Base-by-base conservation (phyloP, 37 sponge, comb jelly and placozoan genomes). In the Eunapius fragilis region DNA sequence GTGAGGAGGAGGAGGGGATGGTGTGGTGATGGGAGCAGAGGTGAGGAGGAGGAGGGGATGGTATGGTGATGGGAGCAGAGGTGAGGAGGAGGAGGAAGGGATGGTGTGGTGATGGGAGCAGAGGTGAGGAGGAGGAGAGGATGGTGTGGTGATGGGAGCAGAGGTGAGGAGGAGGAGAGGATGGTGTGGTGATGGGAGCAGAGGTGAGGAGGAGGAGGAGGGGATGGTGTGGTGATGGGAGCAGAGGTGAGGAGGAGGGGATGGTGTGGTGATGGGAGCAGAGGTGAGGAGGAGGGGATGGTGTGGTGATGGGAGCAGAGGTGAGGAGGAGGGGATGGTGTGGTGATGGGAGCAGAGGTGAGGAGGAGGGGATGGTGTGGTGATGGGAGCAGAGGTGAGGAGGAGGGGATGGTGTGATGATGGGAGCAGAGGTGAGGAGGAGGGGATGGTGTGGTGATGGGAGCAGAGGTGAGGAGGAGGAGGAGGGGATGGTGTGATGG, bases 311-410 rank as follows among this genome's bases (percentile, higher is more conserved):
- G 12, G 77, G 71, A 45, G 87, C 86, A 28, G 91, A 97, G 85
- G 97, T 93, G 86, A 91, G 93, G 79, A 45, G 47, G 47, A 11
- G 9, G 58, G 23, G 3, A 41, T 41, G 41, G 41, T 41, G 41
- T 41, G 41, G 41, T 41, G 41, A 3, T 41, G 6, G 41, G 41
- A 6, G 6, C 41, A 41, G 41, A 41, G 37, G 30, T 11, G 76
- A 80, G 71, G 31, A n/a, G n/a, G n/a, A n/a, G n/a, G 76, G 25
- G 91, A 88, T 47, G 79, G 85, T 26, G 87, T 83, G 11, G 70
- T 47, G 31, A 30, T 92, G 12, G 77, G 71, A 45, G 87, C 86
- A 28, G 91, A 97, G 85, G 97, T 93, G 86, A 91, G 93, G 79
- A 45, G 47, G 47, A 11, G 9, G 58, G 23, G 3, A 25, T 31